These are phyloP conservation scores for Pocillopora verrucosa DNA, from an alignment of 64 coral and sea anemone species.

Conservation along the genomic window DNA sequence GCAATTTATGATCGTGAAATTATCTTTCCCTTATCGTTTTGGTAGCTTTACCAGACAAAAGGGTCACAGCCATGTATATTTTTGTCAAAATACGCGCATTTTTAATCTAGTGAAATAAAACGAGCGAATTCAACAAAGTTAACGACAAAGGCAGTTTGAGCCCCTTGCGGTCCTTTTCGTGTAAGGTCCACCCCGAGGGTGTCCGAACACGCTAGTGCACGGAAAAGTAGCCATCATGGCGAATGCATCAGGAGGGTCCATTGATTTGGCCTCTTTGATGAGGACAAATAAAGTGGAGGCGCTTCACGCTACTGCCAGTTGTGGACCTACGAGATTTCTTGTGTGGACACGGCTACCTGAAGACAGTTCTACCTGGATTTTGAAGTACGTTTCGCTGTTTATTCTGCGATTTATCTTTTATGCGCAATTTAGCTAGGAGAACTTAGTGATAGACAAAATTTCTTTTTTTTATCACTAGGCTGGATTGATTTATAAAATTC, in stretches of 20 bases:
- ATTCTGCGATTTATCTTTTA: neutral
- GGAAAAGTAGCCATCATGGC: conserved; percentile 53
- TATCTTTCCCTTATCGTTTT: neutral
- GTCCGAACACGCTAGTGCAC: conserved; percentile 26
- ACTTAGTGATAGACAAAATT: too few species aligned
- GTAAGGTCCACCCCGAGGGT: conserved; percentile 53
- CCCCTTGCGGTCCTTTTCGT: conserved; percentile 6
- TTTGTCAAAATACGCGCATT: neutral
- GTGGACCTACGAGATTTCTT: conserved; percentile 70
- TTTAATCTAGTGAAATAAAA: neutral
- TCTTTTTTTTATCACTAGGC: too few species aligned
- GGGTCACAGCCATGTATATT: too few species aligned
- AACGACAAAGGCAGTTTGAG: neutral
- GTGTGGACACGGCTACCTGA: conserved; percentile 81
- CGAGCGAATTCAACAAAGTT: neutral
- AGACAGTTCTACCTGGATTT: conserved; percentile 79
- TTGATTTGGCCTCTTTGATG: conserved; percentile 51
- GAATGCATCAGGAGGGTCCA: conserved; percentile 49
- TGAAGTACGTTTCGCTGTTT: conserved; percentile 65
- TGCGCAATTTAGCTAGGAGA: neutral
- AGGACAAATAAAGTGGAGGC: conserved; percentile 67
- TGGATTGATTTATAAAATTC: too few species aligned
- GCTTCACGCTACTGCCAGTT: conserved; percentile 47
- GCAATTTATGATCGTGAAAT: neutral
- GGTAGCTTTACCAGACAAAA: neutral